These are phyloP conservation scores for Myrmophylax atrothorax DNA, from an alignment of 2,113 vertebrate species.

Conservation along the genomic window DNA sequence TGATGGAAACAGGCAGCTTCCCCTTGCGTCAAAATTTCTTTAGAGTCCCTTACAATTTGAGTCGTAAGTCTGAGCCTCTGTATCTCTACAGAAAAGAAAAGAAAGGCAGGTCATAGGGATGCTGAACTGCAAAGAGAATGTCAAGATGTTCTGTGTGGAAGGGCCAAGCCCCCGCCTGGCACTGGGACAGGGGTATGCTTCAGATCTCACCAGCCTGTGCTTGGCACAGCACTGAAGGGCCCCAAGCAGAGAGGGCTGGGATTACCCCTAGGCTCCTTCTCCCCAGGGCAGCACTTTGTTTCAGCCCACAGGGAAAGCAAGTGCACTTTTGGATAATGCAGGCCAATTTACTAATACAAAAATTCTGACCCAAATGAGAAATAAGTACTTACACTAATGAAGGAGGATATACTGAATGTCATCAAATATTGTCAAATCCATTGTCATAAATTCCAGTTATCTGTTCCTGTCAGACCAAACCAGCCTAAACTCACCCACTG, in stretches of 20 bases:
- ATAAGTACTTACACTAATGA: neutral
- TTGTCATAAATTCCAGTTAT: neutral
- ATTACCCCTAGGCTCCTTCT: neutral
- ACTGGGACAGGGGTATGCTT: neutral
- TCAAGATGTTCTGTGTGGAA: neutral
- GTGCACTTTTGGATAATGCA: neutral
- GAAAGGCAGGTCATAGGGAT: neutral
- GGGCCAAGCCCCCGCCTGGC: neutral
- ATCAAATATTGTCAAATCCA: neutral
- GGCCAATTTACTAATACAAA: neutral
- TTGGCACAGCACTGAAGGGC: neutral
- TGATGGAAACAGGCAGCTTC: neutral
- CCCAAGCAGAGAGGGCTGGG: neutral
- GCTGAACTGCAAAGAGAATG: neutral
- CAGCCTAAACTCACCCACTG: neutral
- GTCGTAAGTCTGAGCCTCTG: rapidly evolving
- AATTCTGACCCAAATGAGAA: neutral
- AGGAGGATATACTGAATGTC: neutral
- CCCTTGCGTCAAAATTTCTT: neutral
- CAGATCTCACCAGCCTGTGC: neutral
- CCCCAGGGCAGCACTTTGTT: neutral
- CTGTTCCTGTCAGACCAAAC: neutral
- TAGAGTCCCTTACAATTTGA: neutral
- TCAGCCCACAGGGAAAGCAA: neutral
- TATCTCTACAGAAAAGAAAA: neutral